These are phyloP conservation scores for Coreoperca whiteheadi DNA, from an alignment of 2,113 vertebrate species.

Conservation along the genomic window DNA sequence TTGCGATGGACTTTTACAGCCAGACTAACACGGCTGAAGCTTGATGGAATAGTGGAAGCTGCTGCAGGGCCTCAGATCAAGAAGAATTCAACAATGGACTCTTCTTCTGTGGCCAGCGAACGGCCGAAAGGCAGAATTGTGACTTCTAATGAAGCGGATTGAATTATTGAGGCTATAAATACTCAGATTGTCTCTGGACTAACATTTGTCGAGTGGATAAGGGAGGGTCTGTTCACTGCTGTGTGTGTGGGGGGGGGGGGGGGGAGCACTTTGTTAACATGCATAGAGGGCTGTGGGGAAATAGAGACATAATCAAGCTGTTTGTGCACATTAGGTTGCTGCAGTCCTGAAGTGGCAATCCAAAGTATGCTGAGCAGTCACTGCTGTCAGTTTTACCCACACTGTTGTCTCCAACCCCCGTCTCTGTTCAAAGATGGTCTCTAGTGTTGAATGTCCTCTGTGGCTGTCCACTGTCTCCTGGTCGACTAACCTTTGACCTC, in stretches of 20 bases:
- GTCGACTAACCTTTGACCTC: no score
- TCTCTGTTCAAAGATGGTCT: no score
- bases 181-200: slow-evolving; percentile 37
- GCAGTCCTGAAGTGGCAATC: neutral
- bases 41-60: slow-evolving; percentile 23
- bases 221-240: slow-evolving; percentile 32
- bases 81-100: slow-evolving; percentile 31
- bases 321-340: neutral
- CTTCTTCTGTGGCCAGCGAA: slow-evolving; percentile 22
- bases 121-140: slow-evolving; percentile 27
- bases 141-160: slow-evolving; percentile 57
- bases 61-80: slow-evolving; percentile 29
- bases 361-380: neutral
- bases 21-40: neutral
- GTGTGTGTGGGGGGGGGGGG: neutral
- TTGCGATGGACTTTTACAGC: slow-evolving; percentile 12
- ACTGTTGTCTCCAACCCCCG: no score
- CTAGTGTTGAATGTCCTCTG: no score
- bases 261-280: slow-evolving; percentile 3
- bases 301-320: neutral
- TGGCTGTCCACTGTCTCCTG: no score
- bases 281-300: neutral
- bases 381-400: no score
- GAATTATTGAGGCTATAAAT: slow-evolving; percentile 61
- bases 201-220: slow-evolving; percentile 20